Conservation (phyloP, 2,113 vertebrate species). For the Callocephalon fimbriatum region DNA sequence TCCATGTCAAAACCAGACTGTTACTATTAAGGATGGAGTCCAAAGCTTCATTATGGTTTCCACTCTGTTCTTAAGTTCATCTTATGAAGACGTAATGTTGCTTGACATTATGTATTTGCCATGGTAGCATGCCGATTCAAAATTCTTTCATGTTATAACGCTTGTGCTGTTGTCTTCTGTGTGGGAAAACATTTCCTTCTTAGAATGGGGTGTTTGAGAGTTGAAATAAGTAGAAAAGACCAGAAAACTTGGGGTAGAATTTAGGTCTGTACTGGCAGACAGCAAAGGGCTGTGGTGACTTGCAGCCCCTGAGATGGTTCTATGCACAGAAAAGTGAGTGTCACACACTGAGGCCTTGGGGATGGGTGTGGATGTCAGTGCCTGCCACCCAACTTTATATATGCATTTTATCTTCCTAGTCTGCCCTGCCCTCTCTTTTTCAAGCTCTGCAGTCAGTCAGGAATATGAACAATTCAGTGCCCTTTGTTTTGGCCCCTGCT, state of each 20-base stretch:
- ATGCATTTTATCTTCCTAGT: not conserved
- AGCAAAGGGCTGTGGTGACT: not conserved
- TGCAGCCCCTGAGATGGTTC: not conserved
- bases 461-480: accelerated
- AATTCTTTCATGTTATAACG: not conserved
- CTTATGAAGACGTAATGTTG: accelerated
- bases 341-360: accelerated
- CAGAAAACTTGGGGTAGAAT: not conserved
- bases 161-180: not conserved
- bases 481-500: not conserved
- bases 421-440: not conserved
- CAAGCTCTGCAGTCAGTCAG: not conserved
- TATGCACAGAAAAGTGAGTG: not conserved
- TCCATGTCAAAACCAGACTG: not conserved
- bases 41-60: not conserved
- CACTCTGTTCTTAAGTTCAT: not conserved
- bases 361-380: not conserved
- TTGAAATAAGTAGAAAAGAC: not conserved
- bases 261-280: not conserved
- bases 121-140: not conserved
- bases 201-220: not conserved
- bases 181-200: not conserved
- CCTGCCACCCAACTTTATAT: not conserved
- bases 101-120: not conserved
- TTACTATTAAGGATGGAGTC: not conserved